phyloP scores from a whole-genome alignment of 2,113 vertebrate species.

The Caranx melampygus region DNA sequence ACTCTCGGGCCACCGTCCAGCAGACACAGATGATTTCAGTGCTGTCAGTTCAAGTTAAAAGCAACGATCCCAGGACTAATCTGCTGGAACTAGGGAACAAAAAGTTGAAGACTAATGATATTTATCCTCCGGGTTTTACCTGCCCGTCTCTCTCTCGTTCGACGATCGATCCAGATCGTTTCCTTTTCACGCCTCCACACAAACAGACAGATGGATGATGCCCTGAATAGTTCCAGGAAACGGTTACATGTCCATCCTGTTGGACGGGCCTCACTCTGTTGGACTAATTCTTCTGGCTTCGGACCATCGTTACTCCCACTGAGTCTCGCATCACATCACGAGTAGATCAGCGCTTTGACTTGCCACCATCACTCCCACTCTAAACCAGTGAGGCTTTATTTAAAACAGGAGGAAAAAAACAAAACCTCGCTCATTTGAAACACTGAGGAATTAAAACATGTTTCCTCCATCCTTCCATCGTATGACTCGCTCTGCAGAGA shows the following conservation, averaged over 20 bases:
- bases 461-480: neutral
- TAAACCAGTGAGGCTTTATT: conserved; percentile 7
- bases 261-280: conserved; percentile 51
- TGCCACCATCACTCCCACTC: conserved; percentile 40
- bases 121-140: neutral
- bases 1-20: neutral
- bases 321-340: conserved; percentile 33
- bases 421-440: neutral
- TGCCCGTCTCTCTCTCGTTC: neutral
- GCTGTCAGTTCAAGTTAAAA: neutral
- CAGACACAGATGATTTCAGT: neutral
- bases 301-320: conserved; percentile 57
- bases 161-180: conserved; percentile 20
- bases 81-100: neutral
- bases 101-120: no score
- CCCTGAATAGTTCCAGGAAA: conserved; percentile 70
- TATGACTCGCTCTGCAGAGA: neutral
- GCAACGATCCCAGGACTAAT: neutral
- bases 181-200: conserved; percentile 36
- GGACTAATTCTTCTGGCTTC: conserved; percentile 55
- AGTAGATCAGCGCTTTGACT: conserved; percentile 22
- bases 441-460: neutral
- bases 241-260: conserved; percentile 62
- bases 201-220: conserved; percentile 68
- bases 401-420: neutral